Conservation (phyloP, 2,113 vertebrate genomes). For the Neogobius melanostomus region DNA sequence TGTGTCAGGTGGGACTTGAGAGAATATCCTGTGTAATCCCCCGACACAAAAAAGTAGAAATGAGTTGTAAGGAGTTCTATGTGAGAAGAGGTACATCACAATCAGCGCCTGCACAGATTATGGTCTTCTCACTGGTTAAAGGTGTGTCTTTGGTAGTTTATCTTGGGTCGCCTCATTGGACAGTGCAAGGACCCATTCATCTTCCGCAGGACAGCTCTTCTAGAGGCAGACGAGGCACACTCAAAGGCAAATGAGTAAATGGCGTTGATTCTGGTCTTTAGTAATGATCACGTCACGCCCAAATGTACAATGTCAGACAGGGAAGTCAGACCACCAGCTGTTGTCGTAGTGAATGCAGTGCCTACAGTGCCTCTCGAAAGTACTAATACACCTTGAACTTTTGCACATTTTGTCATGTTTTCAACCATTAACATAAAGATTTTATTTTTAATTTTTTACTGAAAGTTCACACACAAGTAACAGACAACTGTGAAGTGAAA, state of each 20-base stretch:
- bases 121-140: constrained; percentile 71
- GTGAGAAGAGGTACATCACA: constrained; percentile 22
- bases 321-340: constrained; percentile 25
- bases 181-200: constrained; percentile 74
- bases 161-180: constrained; percentile 75
- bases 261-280: constrained; percentile 67
- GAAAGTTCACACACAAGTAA: no score
- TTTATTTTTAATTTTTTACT: no score
- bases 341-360: constrained; percentile 18
- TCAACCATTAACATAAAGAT: no score
- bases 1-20: constrained; percentile 58
- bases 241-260: constrained; percentile 60
- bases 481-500: no score
- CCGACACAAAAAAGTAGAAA: constrained; percentile 38
- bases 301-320: constrained; percentile 45
- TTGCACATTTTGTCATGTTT: no score
- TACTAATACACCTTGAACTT: no score
- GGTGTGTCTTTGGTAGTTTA: constrained; percentile 71
- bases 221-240: constrained; percentile 73
- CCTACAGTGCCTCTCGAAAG: no score
- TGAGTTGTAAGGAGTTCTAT: constrained; percentile 42
- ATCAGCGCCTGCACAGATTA: constrained; percentile 24
- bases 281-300: constrained; percentile 69
- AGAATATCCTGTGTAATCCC: constrained; percentile 44
- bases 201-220: constrained; percentile 69